phyloP scores from a whole-genome alignment of 2,888 invertebrate species.

The Drosophila imparisetae region DNA sequence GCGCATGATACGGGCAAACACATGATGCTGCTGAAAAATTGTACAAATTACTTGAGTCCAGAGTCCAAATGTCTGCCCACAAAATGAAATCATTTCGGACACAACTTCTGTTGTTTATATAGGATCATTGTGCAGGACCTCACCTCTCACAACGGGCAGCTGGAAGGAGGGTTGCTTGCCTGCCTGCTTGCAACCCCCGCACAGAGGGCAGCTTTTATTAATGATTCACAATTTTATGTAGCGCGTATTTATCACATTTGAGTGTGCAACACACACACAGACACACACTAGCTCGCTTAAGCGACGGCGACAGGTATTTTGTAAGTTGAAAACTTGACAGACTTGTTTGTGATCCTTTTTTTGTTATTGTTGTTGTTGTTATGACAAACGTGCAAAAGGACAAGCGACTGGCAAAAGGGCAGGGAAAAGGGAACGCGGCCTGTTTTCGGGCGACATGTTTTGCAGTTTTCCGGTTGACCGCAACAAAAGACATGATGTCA shows the following conservation, averaged over 20 bases:
- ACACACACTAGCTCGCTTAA: slow-evolving; percentile 21
- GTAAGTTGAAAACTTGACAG: slow-evolving; percentile 82
- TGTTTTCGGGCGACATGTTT: slow-evolving; percentile 78
- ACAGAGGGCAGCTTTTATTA: slow-evolving; percentile 68
- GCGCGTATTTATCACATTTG: slow-evolving; percentile 76
- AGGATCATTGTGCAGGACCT: slow-evolving; percentile 37
- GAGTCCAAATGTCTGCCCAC: slow-evolving; percentile 52
- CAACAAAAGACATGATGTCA: slow-evolving; percentile 84
- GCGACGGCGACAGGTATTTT: slow-evolving; percentile 74
- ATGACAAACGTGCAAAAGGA: slow-evolving; percentile 61
- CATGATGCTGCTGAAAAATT: slow-evolving; percentile 81
- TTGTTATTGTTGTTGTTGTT: slow-evolving; percentile 50
- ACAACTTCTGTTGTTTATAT: slow-evolving; percentile 67
- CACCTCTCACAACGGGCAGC: background rate
- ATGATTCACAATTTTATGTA: slow-evolving; percentile 79
- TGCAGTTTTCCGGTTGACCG: slow-evolving; percentile 83
- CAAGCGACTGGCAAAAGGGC: slow-evolving; percentile 27
- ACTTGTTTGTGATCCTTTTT: slow-evolving; percentile 81
- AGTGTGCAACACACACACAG: slow-evolving; percentile 51
- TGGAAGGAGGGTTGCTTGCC: slow-evolving; percentile 29
- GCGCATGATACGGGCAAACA: slow-evolving; percentile 62
- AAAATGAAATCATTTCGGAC: slow-evolving; percentile 67
- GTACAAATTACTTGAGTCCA: slow-evolving; percentile 75
- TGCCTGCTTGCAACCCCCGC: slow-evolving; percentile 39
- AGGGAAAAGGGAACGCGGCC: slow-evolving; percentile 52